A percentile compares a stretch with the other conserved stretches of the same genome.
Evolutionary conservation across 2,797 vertebrate genomes (phyloP).

Genomic region (Rhynchotus rufescens): DNA sequence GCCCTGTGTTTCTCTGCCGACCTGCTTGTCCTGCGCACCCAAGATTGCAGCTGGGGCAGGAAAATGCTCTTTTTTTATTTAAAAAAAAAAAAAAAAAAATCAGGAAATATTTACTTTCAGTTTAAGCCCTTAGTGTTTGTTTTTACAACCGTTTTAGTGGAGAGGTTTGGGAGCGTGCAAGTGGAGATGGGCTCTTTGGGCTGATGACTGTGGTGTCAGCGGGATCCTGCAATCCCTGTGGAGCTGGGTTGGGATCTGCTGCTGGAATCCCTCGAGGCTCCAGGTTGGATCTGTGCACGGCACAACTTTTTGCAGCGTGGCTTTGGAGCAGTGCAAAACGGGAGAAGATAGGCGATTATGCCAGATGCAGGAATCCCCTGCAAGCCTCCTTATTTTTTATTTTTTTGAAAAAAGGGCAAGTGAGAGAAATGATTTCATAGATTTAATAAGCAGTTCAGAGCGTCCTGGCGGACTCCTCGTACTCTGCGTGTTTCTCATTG

Average conservation of each 20-base stretch:
- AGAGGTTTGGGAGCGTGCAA: background rate
- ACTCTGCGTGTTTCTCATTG: conserved; percentile 75
- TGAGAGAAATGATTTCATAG: conserved; percentile 72
- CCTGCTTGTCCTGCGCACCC: too few species aligned
- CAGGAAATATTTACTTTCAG: background rate
- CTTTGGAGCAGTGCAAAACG: background rate
- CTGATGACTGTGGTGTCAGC: too few species aligned
- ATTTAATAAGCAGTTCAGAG: conserved; percentile 79
- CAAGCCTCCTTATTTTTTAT: conserved; percentile 8
- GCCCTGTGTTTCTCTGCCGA: background rate
- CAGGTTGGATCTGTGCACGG: background rate
- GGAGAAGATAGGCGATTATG: background rate
- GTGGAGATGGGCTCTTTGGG: background rate
- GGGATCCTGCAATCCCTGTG: background rate
- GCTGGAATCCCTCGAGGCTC: too few species aligned
- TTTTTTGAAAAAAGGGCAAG: conserved; percentile 32
- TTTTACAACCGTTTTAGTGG: background rate
- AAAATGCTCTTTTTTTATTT: background rate
- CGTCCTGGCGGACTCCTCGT: conserved; percentile 67
- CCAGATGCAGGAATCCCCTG: conserved; percentile 42
- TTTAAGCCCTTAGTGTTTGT: background rate
- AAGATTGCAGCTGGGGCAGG: rapidly evolving
- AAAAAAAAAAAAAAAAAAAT: too few species aligned
- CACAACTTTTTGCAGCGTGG: background rate
- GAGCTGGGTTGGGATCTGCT: background rate